Percentiles rank a stretch among this genome's conserved stretches.
Conservation (phyloP, 53 echinoderm and acorn worm species). For the Hippasteria phrygiana region DNA sequence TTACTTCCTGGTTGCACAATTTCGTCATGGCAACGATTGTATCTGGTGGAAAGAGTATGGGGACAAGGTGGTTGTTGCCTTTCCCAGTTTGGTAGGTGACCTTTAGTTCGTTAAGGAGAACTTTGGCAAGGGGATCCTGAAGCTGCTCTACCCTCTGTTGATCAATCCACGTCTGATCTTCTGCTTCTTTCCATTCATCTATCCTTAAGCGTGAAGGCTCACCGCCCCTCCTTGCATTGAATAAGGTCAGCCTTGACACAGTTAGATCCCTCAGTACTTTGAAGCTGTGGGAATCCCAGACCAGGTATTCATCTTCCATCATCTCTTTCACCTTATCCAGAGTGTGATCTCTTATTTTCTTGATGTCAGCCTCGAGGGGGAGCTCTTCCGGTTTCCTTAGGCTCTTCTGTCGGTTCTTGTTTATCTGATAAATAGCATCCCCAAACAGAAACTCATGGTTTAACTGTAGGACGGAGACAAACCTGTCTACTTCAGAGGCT, state of each 20-base stretch:
- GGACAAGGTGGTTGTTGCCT: conserved; percentile 73
- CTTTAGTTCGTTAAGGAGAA: conserved; percentile 53
- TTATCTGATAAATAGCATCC: conserved; percentile 74
- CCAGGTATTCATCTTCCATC: conserved; percentile 26
- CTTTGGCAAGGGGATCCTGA: conserved; percentile 42
- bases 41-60: conserved; percentile 68
- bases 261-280: conserved; percentile 53
- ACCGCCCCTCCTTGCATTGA: conserved; percentile 76
- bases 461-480: conserved; percentile 69
- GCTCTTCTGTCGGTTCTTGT: conserved; percentile 59
- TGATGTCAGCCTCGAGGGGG: conserved; percentile 75
- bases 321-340: conserved; percentile 29
- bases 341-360: conserved; percentile 65
- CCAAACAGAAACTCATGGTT: conserved; percentile 67
- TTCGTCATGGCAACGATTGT: conserved; percentile 54
- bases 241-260: conserved; percentile 67
- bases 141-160: background rate
- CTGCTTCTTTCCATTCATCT: conserved; percentile 55
- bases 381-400: conserved; percentile 68
- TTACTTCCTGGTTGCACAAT: conserved; percentile 25
- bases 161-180: conserved; percentile 43
- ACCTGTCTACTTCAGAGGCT: conserved; percentile 77
- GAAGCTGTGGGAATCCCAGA: conserved; percentile 57
- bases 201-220: conserved; percentile 50
- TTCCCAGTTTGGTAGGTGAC: conserved; percentile 80